Evolutionary conservation across 1,140 invertebrate genomes (phyloP).

Genomic region (Pachypeltis micranthus): DNA sequence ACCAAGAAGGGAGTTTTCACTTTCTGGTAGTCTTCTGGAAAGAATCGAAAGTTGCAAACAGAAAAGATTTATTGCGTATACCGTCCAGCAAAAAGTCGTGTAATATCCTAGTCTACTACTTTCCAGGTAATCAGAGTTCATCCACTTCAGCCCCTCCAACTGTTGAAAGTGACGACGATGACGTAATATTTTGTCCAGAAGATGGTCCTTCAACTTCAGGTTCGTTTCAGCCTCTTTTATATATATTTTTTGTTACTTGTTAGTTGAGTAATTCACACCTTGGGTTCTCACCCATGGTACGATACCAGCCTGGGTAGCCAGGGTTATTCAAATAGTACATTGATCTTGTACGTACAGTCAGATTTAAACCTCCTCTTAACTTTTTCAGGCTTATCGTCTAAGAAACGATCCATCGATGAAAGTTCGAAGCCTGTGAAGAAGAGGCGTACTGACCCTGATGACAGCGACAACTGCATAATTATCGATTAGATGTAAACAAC

Average conservation of each 20-base stretch:
- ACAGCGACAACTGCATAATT: constrained; percentile 8
- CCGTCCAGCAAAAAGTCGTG: neutral
- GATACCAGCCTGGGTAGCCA: neutral
- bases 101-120: neutral
- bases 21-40: neutral
- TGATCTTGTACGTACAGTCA: neutral
- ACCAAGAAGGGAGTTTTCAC: too few species aligned
- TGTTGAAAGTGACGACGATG: constrained; percentile 11
- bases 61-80: neutral
- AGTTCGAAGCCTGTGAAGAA: constrained; percentile 16
- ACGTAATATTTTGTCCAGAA: neutral
- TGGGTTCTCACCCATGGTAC: neutral
- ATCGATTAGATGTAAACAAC: too few species aligned
- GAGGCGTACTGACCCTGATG: constrained; percentile 9
- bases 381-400: neutral
- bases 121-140: neutral
- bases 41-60: neutral
- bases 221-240: neutral
- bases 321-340: neutral
- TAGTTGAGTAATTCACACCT: neutral
- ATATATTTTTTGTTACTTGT: neutral
- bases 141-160: neutral
- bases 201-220: neutral
- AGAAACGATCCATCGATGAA: constrained; percentile 3
- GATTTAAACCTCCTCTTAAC: neutral